phyloP scores from a whole-genome alignment of 2,113 vertebrate species.

The Menura novaehollandiae region DNA sequence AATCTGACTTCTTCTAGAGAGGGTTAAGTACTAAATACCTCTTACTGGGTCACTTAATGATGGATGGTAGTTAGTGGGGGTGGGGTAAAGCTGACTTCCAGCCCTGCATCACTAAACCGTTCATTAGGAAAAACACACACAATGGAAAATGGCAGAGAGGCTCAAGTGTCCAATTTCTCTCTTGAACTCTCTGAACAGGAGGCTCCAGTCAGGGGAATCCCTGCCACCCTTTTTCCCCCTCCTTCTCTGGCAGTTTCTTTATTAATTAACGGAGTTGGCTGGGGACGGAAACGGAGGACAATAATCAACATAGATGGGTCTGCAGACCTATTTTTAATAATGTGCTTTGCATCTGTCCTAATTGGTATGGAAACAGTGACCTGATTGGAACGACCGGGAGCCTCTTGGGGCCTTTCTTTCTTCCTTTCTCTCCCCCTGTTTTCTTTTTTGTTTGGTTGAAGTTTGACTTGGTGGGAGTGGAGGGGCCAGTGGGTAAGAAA shows the following conservation, averaged over 20 bases:
- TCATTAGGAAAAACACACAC: constrained; percentile 70
- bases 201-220: constrained; percentile 71
- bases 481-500: constrained; percentile 58
- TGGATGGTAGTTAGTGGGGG: constrained; percentile 59
- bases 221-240: constrained; percentile 64
- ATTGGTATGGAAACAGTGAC: constrained; percentile 76
- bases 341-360: constrained; percentile 73
- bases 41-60: constrained; percentile 66
- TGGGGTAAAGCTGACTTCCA: constrained; percentile 70
- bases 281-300: constrained; percentile 70
- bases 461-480: constrained; percentile 67
- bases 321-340: constrained; percentile 76
- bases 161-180: constrained; percentile 72
- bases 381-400: constrained; percentile 71
- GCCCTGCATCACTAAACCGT: constrained; percentile 68
- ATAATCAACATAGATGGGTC: constrained; percentile 72
- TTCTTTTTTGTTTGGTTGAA: constrained; percentile 64
- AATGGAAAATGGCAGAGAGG: constrained; percentile 69
- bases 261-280: constrained; percentile 76
- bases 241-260: constrained; percentile 64
- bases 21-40: constrained; percentile 64
- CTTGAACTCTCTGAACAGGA: constrained; percentile 70
- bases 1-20: constrained; percentile 52
- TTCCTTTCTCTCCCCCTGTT: constrained; percentile 60
- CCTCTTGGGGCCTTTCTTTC: constrained; percentile 67